phyloP scores from a whole-genome alignment of 1,140 invertebrate species.

The Ooceraea biroi region DNA sequence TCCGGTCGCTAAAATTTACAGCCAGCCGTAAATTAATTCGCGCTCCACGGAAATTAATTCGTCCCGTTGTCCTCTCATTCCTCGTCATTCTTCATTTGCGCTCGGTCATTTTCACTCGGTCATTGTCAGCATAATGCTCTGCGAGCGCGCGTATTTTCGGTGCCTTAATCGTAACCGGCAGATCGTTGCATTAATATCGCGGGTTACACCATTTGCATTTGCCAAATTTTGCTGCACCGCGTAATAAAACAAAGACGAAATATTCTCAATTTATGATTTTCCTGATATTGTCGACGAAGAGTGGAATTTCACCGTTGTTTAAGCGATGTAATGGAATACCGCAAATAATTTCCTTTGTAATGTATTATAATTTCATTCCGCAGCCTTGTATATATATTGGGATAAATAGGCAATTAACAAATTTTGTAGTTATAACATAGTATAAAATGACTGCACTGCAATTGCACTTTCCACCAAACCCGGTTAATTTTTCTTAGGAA shows the following conservation, averaged over 20 bases:
- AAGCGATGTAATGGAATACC: constrained; percentile 4
- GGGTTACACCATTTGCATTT: neutral
- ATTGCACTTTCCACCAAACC: neutral
- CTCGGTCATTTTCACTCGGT: neutral
- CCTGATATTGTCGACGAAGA: neutral
- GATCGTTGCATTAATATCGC: neutral
- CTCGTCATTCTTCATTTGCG: constrained; percentile 23
- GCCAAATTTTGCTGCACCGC: neutral
- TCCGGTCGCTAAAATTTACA: constrained; percentile 7
- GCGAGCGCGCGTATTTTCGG: constrained; percentile 15
- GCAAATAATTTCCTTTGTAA: constrained; percentile 21
- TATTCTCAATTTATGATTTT: constrained; percentile 38
- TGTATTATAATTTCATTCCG: constrained; percentile 24
- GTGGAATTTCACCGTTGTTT: constrained; percentile 16
- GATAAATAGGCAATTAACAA: constrained; percentile 19
- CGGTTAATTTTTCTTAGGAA: neutral
- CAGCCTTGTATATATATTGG: neutral
- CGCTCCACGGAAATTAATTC: constrained; percentile 33
- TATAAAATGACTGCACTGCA: constrained; percentile 10
- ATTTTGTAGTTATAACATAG: neutral
- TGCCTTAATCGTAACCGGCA: neutral
- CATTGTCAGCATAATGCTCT: neutral
- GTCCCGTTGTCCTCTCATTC: neutral
- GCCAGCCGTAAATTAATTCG: constrained; percentile 28
- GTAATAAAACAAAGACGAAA: constrained; percentile 1